These are phyloP conservation scores for Hypomecis atomaria DNA, from an alignment of 2,888 invertebrate genomes.

Conservation along the genomic window DNA sequence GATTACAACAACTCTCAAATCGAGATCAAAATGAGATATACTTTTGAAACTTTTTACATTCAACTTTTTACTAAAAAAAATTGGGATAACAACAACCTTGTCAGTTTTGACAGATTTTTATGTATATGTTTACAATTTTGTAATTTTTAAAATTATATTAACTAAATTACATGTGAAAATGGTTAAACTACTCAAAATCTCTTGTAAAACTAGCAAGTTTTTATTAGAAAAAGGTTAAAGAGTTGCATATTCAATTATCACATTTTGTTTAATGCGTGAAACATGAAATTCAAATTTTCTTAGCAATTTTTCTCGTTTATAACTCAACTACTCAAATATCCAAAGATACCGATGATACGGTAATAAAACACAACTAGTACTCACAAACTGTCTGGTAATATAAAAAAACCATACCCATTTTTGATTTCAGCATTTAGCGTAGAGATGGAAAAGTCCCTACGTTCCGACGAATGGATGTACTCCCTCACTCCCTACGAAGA, in stretches of 20 bases:
- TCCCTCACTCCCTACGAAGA: conserved; percentile 81
- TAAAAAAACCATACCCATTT: conserved; percentile 1
- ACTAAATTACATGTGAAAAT: conserved; percentile 28
- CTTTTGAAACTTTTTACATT: neutral
- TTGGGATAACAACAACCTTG: conserved; percentile 24
- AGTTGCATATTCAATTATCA: neutral
- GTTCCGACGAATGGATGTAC: conserved; percentile 81
- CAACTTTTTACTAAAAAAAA: conserved; percentile 15
- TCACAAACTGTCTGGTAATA: no score
- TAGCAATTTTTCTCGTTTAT: no score
- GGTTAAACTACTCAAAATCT: conserved; percentile 53
- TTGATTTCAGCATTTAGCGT: conserved; percentile 84
- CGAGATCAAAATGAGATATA: no score
- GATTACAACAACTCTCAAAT: no score
- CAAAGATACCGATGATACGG: no score
- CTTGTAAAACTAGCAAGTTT: conserved; percentile 47
- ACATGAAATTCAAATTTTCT: no score
- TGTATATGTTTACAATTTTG: conserved; percentile 17
- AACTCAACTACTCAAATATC: no score
- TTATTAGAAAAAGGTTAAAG: conserved; percentile 27
- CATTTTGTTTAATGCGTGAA: neutral
- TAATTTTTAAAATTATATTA: conserved; percentile 12
- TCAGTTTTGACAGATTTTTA: conserved; percentile 20
- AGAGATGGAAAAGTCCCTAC: conserved; percentile 87
- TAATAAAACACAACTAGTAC: no score